These are phyloP conservation scores for Perccottus glenii DNA, from an alignment of 2,113 vertebrate species.

Conservation along the genomic window DNA sequence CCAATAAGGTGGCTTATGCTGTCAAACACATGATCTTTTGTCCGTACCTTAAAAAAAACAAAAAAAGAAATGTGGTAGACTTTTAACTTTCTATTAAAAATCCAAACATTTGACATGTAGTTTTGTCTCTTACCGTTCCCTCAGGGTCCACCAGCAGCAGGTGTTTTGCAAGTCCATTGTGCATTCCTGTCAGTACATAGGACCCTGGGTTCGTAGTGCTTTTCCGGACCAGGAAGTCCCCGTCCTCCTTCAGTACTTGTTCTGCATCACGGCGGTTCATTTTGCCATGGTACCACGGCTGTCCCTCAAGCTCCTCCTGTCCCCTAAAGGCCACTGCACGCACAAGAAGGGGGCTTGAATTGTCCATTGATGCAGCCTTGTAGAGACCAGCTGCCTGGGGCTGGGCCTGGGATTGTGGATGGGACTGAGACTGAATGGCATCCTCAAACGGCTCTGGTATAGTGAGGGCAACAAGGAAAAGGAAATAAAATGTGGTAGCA, in stretches of 20 bases:
- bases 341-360: slow-evolving; percentile 85
- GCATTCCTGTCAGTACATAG: slow-evolving; percentile 95
- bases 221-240: slow-evolving; percentile 96
- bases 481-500: slow-evolving; percentile 13
- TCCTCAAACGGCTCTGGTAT: slow-evolving; percentile 93
- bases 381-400: slow-evolving; percentile 78
- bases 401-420: slow-evolving; percentile 49
- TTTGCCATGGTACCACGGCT: slow-evolving; percentile 92
- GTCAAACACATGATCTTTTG: slow-evolving; percentile 95
- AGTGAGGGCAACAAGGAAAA: slow-evolving; percentile 5
- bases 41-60: slow-evolving; percentile 86
- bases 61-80: background rate
- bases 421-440: slow-evolving; percentile 86
- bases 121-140: slow-evolving; percentile 84
- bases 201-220: slow-evolving; percentile 94
- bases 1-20: slow-evolving; percentile 97
- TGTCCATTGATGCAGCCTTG: slow-evolving; percentile 84
- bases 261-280: slow-evolving; percentile 96
- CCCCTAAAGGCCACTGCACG: slow-evolving; percentile 76
- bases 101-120: background rate
- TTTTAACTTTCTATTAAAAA: background rate
- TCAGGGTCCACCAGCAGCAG: slow-evolving; percentile 95
- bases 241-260: slow-evolving; percentile 87
- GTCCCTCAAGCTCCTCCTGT: slow-evolving; percentile 84
- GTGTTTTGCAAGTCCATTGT: slow-evolving; percentile 92